A percentile compares a stretch with the other conserved stretches of the same genome.
Conservation (phyloP, 2,797 vertebrate genomes). For the Acanthurus tractus region DNA sequence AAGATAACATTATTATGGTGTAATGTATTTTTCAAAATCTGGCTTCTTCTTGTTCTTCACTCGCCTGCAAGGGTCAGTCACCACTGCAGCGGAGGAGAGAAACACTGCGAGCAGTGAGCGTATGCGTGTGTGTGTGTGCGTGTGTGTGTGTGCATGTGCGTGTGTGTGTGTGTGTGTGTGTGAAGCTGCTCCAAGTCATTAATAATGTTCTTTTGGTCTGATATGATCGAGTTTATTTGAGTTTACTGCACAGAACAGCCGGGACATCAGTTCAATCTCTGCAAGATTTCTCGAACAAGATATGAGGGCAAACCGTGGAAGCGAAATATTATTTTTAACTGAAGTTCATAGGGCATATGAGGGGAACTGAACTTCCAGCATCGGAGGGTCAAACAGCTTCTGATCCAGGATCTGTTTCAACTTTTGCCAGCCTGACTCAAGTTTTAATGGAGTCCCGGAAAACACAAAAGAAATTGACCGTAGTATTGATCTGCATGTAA, state of each 20-base stretch:
- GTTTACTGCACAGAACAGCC: slow-evolving; percentile 52
- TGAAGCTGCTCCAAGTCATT: slow-evolving; percentile 62
- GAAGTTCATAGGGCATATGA: slow-evolving; percentile 28
- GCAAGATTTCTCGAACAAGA: slow-evolving; percentile 42
- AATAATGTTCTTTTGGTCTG: slow-evolving; percentile 62
- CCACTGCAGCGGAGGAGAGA: slow-evolving; percentile 26
- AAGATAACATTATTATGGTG: slow-evolving; percentile 67
- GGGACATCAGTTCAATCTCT: slow-evolving; percentile 47
- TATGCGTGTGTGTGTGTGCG: slow-evolving; percentile 29
- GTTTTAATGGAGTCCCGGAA: slow-evolving; percentile 25
- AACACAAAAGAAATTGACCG: slow-evolving; percentile 50
- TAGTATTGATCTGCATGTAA: slow-evolving; percentile 59
- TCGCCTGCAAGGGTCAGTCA: slow-evolving; percentile 56
- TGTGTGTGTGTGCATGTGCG: slow-evolving; percentile 27
- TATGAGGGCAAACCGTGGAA: slow-evolving; percentile 19
- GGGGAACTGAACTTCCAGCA: slow-evolving; percentile 12
- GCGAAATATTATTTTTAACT: slow-evolving; percentile 33
- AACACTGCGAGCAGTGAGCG: slow-evolving; percentile 25
- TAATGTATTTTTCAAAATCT: slow-evolving; percentile 74
- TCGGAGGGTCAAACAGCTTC: slow-evolving; percentile 31
- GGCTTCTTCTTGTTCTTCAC: slow-evolving; percentile 46
- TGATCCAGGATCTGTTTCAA: slow-evolving; percentile 49
- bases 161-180: slow-evolving; percentile 39
- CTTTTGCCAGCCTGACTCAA: slow-evolving; percentile 33
- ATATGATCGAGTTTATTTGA: slow-evolving; percentile 60